These are phyloP conservation scores for Neodontobutis hainanensis DNA, from an alignment of 2,113 vertebrate species.

Conservation along the genomic window DNA sequence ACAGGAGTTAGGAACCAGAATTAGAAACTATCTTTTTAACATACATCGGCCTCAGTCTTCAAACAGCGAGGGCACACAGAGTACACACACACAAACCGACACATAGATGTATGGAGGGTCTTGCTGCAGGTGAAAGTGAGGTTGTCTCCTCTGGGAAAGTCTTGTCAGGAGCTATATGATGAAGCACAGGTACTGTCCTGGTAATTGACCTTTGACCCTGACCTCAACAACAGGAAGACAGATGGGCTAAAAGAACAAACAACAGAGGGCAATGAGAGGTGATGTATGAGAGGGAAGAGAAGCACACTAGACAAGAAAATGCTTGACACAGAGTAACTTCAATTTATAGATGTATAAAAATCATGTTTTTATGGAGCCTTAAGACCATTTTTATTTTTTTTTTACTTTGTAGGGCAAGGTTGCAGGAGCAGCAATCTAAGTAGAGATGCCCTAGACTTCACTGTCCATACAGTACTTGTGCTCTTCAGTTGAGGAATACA, in stretches of 20 bases:
- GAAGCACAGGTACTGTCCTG: conserved; percentile 23
- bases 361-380: too few relatives aligned
- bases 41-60: too few relatives aligned
- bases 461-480: too few relatives aligned
- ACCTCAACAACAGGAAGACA: conserved; percentile 46
- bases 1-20: too few relatives aligned
- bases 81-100: background rate
- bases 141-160: conserved; percentile 27
- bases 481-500: too few relatives aligned
- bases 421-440: too few relatives aligned
- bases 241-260: conserved; percentile 32
- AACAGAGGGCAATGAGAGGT: conserved; percentile 38
- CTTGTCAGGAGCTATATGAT: conserved; percentile 51
- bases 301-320: conserved; percentile 22
- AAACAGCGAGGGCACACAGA: background rate
- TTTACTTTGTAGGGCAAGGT: too few relatives aligned
- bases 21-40: too few relatives aligned
- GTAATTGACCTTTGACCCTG: conserved; percentile 65
- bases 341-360: too few relatives aligned
- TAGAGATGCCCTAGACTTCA: too few relatives aligned
- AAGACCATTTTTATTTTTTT: too few relatives aligned
- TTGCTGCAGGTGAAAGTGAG: conserved; percentile 14
- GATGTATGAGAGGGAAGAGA: conserved; percentile 44
- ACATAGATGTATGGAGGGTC: background rate
- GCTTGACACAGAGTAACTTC: background rate